Base-by-base conservation (phyloP, 2,888 invertebrate genomes). In the Microdon myrmicae region DNA sequence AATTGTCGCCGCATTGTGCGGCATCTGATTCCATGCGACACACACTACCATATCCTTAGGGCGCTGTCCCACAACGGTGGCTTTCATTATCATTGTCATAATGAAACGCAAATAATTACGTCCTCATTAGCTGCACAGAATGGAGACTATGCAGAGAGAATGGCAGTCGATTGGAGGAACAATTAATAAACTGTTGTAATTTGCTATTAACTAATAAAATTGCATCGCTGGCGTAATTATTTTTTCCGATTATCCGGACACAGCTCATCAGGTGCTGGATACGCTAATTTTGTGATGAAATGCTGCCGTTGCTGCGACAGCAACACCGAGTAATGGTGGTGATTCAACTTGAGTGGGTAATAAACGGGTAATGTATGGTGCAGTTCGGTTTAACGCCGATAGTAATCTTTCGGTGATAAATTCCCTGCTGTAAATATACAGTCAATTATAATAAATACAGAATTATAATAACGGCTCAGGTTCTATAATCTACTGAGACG, bases 101-200 rank as follows among this genome's bases (percentile, higher is more conserved):
- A 64, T 58, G 64, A 47, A 53, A 51, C 56, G 51, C 64, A 64
- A 64, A 64, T 64, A 64, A 64, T 64, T 64, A 64, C 64, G 47
- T 37, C 64, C 64, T 64, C 64, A 64, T 64, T 58, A 64, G 58
- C 56, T 16, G 56, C 32, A 38, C 45, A 34, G 26, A 45, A 45
- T n/a, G 35, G 25, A 10, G 22, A 38, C 43, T 22, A 32, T 53
- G 12, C 29, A 31, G 20, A 9, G 12, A 47, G 10, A n/a, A 20
- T 9, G 9, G 9, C 28, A 25, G 20, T 9, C 13, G 38, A 19
- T 38, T 39, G 39, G 39, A 32, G 47, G 48, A 37, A 51, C 61
- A 64, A 64, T 64, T 64, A 64, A 64, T 64, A 64, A 58, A 64
- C 56, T 64, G 51, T 45, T 55, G 64, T 64, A 64, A 64, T 58